Conservation (phyloP, 1,140 invertebrate genomes). For the Formica exsecta region DNA sequence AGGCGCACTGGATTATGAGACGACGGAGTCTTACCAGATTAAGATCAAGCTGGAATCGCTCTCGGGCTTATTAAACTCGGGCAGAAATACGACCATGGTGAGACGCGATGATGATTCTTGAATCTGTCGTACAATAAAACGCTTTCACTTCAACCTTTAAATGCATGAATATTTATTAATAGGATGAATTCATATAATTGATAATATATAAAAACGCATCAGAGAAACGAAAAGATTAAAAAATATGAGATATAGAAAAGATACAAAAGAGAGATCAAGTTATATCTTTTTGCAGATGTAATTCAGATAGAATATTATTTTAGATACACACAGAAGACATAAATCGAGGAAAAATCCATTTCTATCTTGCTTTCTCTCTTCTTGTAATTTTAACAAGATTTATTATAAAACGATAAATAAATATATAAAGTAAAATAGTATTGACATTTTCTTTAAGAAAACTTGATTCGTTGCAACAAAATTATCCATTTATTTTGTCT, state of each 20-base stretch:
- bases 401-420: background rate
- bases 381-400: background rate
- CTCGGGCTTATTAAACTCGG: conserved; percentile 92
- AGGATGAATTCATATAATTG: background rate
- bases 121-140: background rate
- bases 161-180: background rate
- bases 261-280: background rate
- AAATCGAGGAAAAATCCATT: background rate
- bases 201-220: background rate
- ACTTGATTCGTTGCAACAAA: background rate
- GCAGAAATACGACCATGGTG: conserved; percentile 90
- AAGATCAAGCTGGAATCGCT: conserved; percentile 92
- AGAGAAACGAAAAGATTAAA: background rate
- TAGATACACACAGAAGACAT: background rate
- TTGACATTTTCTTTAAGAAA: background rate
- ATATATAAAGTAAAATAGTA: background rate
- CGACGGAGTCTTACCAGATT: conserved; percentile 90
- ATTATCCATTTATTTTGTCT: background rate
- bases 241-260: background rate
- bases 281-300: background rate
- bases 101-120: background rate
- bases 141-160: background rate
- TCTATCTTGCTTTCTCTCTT: background rate
- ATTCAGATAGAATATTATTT: background rate
- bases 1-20: conserved; percentile 92